A percentile compares a stretch with the other conserved stretches of the same genome.
These are phyloP conservation scores for Carollia perspicillata DNA, from an alignment of 2,113 vertebrate species.

Conservation along the genomic window DNA sequence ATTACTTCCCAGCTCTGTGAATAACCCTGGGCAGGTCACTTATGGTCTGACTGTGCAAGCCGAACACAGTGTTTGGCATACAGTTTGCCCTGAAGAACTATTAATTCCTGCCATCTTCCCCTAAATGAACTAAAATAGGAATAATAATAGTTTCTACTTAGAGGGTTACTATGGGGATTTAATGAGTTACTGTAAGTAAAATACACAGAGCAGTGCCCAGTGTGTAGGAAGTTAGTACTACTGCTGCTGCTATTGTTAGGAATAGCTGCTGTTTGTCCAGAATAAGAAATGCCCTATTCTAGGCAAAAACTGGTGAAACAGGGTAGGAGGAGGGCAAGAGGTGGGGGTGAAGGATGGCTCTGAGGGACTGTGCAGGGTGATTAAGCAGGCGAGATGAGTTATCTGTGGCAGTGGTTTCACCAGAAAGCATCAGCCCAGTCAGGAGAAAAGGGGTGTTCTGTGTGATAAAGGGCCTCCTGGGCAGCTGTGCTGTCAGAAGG, in stretches of 20 bases:
- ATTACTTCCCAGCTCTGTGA: background rate
- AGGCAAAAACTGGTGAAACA: background rate
- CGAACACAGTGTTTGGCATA: background rate
- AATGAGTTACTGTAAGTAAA: background rate
- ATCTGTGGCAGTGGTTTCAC: conserved; percentile 39
- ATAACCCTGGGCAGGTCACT: background rate
- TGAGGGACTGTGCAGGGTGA: conserved; percentile 24
- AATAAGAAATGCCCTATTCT: background rate
- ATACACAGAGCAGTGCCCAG: background rate
- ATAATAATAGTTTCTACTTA: background rate
- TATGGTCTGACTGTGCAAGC: background rate
- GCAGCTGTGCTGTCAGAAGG: background rate
- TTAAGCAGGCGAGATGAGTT: conserved; percentile 47
- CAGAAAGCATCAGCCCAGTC: background rate
- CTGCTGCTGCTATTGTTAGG: background rate
- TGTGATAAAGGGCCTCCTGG: conserved; percentile 35
- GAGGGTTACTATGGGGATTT: background rate
- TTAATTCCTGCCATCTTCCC: background rate
- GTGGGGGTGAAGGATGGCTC: background rate
- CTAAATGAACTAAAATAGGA: background rate
- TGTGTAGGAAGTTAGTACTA: background rate
- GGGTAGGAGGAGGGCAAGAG: background rate
- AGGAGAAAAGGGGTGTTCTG: background rate
- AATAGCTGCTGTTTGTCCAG: no score
- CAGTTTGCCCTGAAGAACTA: background rate